Evolutionary conservation across 53 echinoderm and acorn worm genomes (phyloP).

Genomic region (Antedon mediterranea): DNA sequence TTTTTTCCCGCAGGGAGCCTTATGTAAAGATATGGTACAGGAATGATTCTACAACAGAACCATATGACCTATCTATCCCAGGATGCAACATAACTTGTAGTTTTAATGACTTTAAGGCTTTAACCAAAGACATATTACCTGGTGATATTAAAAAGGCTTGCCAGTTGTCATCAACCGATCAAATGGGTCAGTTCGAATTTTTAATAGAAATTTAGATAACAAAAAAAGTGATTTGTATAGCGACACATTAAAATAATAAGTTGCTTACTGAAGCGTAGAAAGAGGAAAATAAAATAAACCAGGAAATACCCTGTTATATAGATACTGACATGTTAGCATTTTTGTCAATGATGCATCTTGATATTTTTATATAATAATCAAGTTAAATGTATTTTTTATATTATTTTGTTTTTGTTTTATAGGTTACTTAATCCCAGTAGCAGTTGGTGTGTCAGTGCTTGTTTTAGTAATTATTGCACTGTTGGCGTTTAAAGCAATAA

Average conservation of each 20-base stretch:
- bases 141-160: slow-evolving; percentile 23
- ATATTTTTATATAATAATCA: too few species aligned
- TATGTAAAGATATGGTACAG: slow-evolving; percentile 34
- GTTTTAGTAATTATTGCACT: background rate
- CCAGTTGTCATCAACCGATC: background rate
- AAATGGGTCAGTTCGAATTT: slow-evolving; percentile 3
- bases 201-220: too few species aligned
- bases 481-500: background rate
- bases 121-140: slow-evolving; percentile 29
- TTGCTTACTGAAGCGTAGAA: too few species aligned
- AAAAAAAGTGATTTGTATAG: too few species aligned
- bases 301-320: too few species aligned
- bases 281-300: too few species aligned
- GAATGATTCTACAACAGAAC: slow-evolving; percentile 22
- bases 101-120: slow-evolving; percentile 17
- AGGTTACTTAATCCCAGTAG: background rate
- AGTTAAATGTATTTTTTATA: too few species aligned
- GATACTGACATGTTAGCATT: too few species aligned
- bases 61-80: slow-evolving; percentile 9
- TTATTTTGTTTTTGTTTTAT: background rate
- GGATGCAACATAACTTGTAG: slow-evolving; percentile 15
- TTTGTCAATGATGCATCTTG: too few species aligned
- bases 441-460: background rate
- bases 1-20: background rate
- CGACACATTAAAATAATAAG: too few species aligned